Base-by-base conservation (phyloP, 2,797 vertebrate genomes). In the Dallia pectoralis region DNA sequence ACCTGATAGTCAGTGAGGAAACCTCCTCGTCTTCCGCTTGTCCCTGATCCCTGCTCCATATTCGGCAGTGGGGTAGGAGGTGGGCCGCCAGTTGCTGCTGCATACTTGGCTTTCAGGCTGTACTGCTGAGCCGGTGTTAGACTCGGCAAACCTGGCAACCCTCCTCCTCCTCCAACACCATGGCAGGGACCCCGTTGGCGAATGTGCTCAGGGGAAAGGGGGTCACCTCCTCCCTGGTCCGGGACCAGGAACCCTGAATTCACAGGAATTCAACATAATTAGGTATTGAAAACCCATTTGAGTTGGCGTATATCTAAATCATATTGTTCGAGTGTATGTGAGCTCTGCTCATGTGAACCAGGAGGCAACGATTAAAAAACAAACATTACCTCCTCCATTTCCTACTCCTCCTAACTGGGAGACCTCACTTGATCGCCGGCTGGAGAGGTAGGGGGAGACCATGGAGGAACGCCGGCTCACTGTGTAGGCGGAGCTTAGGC, bases 401-500 rank as follows among this genome's bases (percentile, higher is more conserved):
- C 86, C 84, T 0, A 87, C 72, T 0, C 86, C 84, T 0, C 88
- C 92, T 0, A 92, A 87, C 76, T 94, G 93, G 25, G 93, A 94
- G 32, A 92, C 91, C 0, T 96, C 96, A 2, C 94, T 94, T 29
- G 93, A 94, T 0, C 94, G 93, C 0, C 95, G 92, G 32, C 94
- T 97, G 0, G 93, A 87, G 11, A 93, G 91, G 79, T 95, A 96
- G 0, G 96, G 96, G 1, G 95, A 96, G 29, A 92, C 94, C 85
- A 95, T 89, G 16, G 97, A 98, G 0, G 97, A 98, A 15, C 97
- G 95, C 0, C 96, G 95, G 88, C 96, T 99, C 71, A 97, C 96
- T 0, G 97, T 98, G 63, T 99, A 99, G 63, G 97, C 97, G 0
- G 97, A 98, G 87, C 97, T 98, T 25, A 98, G 71, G 6, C 95